A percentile compares a stretch with the other conserved stretches of the same genome.
These are phyloP conservation scores for Micrastur ruficollis DNA, from an alignment of 2,797 vertebrate genomes.

Conservation along the genomic window DNA sequence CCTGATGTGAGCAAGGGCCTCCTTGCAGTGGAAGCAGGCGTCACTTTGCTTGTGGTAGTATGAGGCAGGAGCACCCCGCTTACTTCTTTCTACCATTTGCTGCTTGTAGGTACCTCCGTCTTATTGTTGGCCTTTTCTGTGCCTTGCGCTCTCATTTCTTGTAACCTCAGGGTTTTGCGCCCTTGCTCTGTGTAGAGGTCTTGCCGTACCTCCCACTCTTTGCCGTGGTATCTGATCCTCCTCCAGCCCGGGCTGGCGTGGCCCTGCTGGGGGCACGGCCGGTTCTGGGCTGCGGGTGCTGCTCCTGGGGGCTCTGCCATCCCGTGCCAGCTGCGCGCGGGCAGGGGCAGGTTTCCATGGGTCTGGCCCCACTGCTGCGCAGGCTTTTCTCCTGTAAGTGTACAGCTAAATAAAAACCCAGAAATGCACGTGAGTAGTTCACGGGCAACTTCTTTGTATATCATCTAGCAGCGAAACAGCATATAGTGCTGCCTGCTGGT, in stretches of 20 bases:
- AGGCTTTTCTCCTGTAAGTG: neutral
- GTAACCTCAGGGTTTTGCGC: neutral
- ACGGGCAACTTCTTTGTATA: neutral
- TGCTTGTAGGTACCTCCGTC: neutral
- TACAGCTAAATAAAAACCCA: neutral
- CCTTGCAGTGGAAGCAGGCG: neutral
- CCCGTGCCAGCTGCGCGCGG: rapidly evolving
- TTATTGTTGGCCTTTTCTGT: neutral
- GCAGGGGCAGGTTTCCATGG: too few relatives aligned
- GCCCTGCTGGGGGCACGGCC: neutral
- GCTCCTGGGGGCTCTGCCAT: neutral
- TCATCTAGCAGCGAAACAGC: neutral
- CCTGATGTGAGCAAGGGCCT: rapidly evolving
- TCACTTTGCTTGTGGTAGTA: neutral
- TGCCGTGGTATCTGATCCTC: rapidly evolving
- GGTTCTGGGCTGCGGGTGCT: neutral
- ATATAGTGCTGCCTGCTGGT: neutral
- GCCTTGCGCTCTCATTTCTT: neutral
- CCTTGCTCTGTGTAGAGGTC: neutral
- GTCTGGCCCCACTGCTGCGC: neutral
- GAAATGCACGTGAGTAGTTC: neutral
- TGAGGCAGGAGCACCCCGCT: neutral
- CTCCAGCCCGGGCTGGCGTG: neutral
- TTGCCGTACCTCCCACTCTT: rapidly evolving
- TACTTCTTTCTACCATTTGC: neutral